Evolutionary conservation across 1,140 invertebrate species (phyloP).

Genomic region (Lepidurus couesii): DNA sequence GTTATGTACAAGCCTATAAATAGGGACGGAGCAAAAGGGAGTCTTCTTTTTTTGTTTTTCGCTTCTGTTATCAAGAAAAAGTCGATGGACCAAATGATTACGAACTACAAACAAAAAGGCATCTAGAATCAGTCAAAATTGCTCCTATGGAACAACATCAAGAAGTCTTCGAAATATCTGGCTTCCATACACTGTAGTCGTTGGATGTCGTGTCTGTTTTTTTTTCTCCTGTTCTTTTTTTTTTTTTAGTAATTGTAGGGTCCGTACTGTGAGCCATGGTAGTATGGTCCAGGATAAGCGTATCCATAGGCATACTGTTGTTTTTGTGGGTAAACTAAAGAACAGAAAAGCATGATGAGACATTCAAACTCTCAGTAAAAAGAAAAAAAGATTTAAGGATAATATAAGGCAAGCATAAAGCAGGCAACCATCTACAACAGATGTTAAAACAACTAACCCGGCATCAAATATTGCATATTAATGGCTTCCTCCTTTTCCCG

Average conservation of each 20-base stretch:
- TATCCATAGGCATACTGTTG: constrained; percentile 79
- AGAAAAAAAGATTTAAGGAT: background rate
- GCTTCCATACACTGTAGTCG: background rate
- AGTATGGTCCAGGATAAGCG: constrained; percentile 69
- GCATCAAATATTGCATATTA: constrained; percentile 97
- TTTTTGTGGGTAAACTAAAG: constrained; percentile 87
- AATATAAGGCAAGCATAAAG: background rate
- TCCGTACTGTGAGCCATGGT: constrained; percentile 84
- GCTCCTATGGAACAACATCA: background rate
- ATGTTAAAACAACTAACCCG: constrained; percentile 54
- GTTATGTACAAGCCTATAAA: constrained; percentile 18
- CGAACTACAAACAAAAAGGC: background rate
- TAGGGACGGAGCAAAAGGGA: constrained; percentile 18
- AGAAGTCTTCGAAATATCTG: background rate
- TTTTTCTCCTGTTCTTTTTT: background rate
- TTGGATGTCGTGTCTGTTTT: background rate
- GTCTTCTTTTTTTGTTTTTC: background rate
- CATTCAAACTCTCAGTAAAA: background rate
- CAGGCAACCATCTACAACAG: constrained; percentile 19
- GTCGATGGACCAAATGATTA: background rate
- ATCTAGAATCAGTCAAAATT: constrained; percentile 2
- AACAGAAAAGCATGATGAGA: constrained; percentile 35
- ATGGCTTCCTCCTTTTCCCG: constrained; percentile 86
- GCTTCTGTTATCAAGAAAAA: background rate
- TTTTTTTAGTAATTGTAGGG: constrained; percentile 56